Base-by-base conservation (phyloP, 1,140 invertebrate genomes). In the Lineus longissimus region DNA sequence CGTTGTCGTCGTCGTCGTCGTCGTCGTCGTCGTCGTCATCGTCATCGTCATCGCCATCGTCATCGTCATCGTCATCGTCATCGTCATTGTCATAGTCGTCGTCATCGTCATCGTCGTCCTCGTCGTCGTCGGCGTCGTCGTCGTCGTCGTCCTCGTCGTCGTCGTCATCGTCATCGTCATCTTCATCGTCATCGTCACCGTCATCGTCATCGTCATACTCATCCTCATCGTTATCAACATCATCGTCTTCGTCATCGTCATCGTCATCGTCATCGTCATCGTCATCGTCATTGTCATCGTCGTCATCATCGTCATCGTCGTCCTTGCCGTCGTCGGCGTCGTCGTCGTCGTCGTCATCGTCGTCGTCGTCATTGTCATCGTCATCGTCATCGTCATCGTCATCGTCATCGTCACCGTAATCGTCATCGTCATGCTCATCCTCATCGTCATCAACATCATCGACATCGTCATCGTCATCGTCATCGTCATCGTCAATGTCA, bases 361-460 rank as follows among this genome's bases (percentile, higher is more conserved):
- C 59, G 15, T 55, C 2, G 13, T 55, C 59, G 15, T 61, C 59
- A 17, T 61, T 41, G 55, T 55, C 59, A 2, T 55, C 59, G 55
- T 55, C 59, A 61, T 61, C 59, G 2, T 61, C 59, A 61, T 61
- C 41, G 2, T 61, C 59, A 55, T 61, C 59, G 55, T 61, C 59
- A 61, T 61, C 59, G 2, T 58, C 59, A 55, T 61, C 59, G 27
- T 61, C 59, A 61, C 55, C 59, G 27, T n/a, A n/a, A n/a, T n/a
- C n/a, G n/a, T n/a, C n/a, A n/a, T n/a, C n/a, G n/a, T n/a, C n/a
- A n/a, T n/a, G n/a, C n/a, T n/a, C n/a, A n/a, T n/a, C n/a, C n/a
- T n/a, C n/a, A n/a, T n/a, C n/a, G n/a, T n/a, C n/a, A n/a, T n/a
- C n/a, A n/a, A n/a, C n/a, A n/a, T n/a, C n/a, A n/a, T n/a, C n/a